Base-by-base conservation (phyloP, 1,140 invertebrate genomes). In the Onthophagus taurus region DNA sequence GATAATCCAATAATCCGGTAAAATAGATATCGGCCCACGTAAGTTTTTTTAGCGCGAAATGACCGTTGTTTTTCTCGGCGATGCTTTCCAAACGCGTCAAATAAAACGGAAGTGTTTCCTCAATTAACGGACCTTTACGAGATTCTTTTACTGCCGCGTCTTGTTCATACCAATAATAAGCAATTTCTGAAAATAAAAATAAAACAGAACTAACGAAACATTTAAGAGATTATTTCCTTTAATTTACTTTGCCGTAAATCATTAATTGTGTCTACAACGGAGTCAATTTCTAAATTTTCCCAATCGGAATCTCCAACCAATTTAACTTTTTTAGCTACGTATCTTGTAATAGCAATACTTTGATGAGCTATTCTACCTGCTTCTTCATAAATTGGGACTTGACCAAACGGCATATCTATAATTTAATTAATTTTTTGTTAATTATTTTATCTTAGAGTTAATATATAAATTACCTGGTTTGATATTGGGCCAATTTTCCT, bases 301-400 rank as follows among this genome's bases (percentile, higher is more conserved):
- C 75, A 77, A 35, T 77, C 75, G 53, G 77, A 66, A 49, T 72
- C 70, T 1, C 82, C 82, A 46, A 69, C 69, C 36, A 88, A 58
- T 42, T 72, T 75, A 30, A 72, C 73, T 48, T 80, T 68, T 53
- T 76, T 80, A 4, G 81, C 84, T n/a, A 85, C 62, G 53, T 79
- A 87, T 24, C 82, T 72, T 24, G 68, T 71, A 52, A 89, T 85
- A 20, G 85, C 77, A 29, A 72, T 61, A 44, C 78, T 79, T 61
- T 89, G 83, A 55, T 75, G 69, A 8, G 81, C 63, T 34, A 68
- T 59, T 54, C 79, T 77, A 8, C 78, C 84, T 55, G 87, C 79
- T 9, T 82, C 65, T 58, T 83, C 80, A 42, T 89, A 59, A 9
- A 85, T 67, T 0, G 85, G 86, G 31, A 86, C 62, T 61, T 85